These are phyloP conservation scores for Neuroscelio doddi DNA, from an alignment of 2,888 invertebrate genomes.

Conservation along the genomic window DNA sequence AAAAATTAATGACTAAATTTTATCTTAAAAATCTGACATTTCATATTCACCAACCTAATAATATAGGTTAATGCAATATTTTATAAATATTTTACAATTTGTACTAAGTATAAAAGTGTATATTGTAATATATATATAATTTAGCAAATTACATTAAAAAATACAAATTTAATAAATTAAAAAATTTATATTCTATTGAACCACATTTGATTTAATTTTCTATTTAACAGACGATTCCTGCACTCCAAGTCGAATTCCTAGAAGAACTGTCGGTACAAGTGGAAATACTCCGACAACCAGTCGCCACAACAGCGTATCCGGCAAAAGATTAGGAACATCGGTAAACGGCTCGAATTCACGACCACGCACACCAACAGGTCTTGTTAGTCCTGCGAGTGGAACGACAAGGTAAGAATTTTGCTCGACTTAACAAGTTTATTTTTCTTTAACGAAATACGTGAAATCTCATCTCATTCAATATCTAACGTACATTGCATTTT, in stretches of 20 bases:
- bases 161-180: too few species aligned
- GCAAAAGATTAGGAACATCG: constrained; percentile 73
- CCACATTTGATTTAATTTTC: constrained; percentile 4
- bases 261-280: constrained; percentile 77
- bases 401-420: constrained; percentile 77
- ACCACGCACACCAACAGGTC: constrained; percentile 84
- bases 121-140: too few species aligned
- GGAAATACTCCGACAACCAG: constrained; percentile 76
- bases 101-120: neutral
- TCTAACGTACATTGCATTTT: constrained; percentile 9
- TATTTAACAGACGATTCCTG: constrained; percentile 77
- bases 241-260: constrained; percentile 89
- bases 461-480: neutral
- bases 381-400: constrained; percentile 81
- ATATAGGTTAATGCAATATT: too few species aligned
- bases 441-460: neutral
- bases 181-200: neutral
- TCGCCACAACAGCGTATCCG: constrained; percentile 77
- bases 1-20: too few species aligned
- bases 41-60: too few species aligned
- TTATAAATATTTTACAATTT: too few species aligned
- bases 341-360: constrained; percentile 78
- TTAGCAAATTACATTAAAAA: neutral
- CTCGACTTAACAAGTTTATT: neutral
- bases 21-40: too few species aligned